Conservation (phyloP, 2,113 vertebrate species). For the Martes martes region DNA sequence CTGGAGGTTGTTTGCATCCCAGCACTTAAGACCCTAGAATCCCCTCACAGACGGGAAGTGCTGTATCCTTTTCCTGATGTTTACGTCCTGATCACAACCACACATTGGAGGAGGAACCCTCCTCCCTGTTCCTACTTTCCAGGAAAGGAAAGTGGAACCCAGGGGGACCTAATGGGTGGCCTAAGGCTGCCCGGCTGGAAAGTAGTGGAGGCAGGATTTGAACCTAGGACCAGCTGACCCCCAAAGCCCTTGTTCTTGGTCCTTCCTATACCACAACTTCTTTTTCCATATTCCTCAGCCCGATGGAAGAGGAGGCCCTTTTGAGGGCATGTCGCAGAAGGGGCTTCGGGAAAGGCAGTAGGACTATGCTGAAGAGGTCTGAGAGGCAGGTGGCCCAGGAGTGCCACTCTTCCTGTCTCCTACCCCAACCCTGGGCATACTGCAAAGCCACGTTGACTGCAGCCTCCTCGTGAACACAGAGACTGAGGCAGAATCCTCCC, state of each 20-base stretch:
- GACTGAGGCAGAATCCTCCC: neutral
- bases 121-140: neutral
- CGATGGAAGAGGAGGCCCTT: neutral
- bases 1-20: neutral
- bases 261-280: neutral
- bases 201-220: neutral
- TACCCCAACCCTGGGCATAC: neutral
- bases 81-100: neutral
- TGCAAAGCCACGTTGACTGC: neutral
- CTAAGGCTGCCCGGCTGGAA: neutral
- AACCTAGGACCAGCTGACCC: neutral
- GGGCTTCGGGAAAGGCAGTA: neutral
- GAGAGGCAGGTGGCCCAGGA: neutral
- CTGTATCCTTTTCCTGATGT: neutral
- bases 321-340: neutral
- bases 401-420: neutral
- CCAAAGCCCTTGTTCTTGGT: neutral
- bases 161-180: neutral
- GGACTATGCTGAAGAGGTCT: neutral
- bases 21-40: neutral
- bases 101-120: neutral
- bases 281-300: neutral
- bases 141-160: neutral
- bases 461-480: neutral
- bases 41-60: neutral